phyloP scores from a whole-genome alignment of 2,888 invertebrate genomes.

The Calliscelio sp. region DNA sequence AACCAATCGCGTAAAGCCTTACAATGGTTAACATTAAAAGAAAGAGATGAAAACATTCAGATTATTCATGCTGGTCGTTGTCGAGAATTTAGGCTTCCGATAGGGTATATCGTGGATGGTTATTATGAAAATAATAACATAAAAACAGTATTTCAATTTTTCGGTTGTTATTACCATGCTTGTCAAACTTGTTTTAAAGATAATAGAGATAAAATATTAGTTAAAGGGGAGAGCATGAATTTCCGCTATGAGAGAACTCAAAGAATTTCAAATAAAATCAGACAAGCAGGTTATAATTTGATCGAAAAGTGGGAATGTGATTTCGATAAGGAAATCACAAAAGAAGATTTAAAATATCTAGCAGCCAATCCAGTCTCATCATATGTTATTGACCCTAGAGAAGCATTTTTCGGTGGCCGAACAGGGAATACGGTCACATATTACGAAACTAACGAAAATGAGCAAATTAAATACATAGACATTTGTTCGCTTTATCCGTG shows the following conservation, averaged over 20 bases:
- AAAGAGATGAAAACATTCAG: neutral
- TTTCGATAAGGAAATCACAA: neutral
- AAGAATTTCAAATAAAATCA: neutral
- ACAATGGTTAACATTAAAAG: conserved; percentile 66
- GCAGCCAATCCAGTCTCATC: neutral
- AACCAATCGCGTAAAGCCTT: conserved; percentile 75
- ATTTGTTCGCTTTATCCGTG: too few relatives aligned
- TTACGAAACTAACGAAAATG: too few relatives aligned
- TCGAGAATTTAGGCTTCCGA: conserved; percentile 25
- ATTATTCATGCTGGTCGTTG: conserved; percentile 22
- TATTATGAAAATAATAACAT: conserved; percentile 19
- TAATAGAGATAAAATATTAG: conserved; percentile 5
- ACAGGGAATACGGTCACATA: too few relatives aligned
- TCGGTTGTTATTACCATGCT: conserved; percentile 46
- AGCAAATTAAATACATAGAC: too few relatives aligned
- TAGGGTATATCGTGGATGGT: conserved; percentile 33
- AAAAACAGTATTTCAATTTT: conserved; percentile 30
- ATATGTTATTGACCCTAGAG: too few relatives aligned
- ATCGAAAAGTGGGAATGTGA: too few relatives aligned
- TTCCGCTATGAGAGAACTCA: conserved; percentile 11
- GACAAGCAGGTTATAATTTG: neutral
- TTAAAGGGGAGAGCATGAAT: neutral
- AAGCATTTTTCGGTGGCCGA: too few relatives aligned
- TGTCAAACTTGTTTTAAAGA: conserved; percentile 17
- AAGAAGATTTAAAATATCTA: neutral